phyloP scores from a whole-genome alignment of 2,888 invertebrate species.

The Pardosa pseudoannulata region DNA sequence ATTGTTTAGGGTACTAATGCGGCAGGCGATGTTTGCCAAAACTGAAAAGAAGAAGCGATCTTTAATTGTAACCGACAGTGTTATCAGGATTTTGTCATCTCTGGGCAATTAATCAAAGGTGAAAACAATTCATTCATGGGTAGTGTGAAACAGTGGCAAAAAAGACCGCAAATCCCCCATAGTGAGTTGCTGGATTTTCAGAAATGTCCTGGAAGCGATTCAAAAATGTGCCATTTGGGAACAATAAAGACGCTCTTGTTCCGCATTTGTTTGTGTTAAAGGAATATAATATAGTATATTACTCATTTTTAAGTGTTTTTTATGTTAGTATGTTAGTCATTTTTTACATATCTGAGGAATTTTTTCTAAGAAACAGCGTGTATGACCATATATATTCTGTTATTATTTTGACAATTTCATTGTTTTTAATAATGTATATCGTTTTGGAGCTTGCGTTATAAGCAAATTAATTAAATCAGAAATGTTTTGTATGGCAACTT shows the following conservation, averaged over 20 bases:
- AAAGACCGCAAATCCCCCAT: not conserved
- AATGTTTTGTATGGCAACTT: too few relatives aligned
- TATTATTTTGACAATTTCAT: too few relatives aligned
- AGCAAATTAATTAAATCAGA: too few relatives aligned
- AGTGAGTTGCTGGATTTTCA: not conserved
- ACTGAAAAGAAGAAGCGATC: conserved; percentile 1
- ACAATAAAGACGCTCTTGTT: not conserved
- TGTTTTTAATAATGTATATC: too few relatives aligned
- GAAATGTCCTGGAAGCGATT: not conserved
- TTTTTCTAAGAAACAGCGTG: too few relatives aligned
- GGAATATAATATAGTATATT: not conserved
- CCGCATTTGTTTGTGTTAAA: not conserved
- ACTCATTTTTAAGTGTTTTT: too few relatives aligned
- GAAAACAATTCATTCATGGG: not conserved
- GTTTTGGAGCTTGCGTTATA: too few relatives aligned
- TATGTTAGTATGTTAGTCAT: too few relatives aligned
- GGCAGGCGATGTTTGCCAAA: conserved; percentile 3
- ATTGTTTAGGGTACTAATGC: conserved; percentile 7
- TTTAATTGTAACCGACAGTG: not conserved
- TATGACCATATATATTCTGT: too few relatives aligned
- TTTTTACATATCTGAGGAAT: too few relatives aligned
- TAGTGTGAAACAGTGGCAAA: not conserved
- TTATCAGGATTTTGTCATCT: conserved; percentile 31
- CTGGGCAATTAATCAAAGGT: conserved; percentile 14
- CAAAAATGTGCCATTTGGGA: not conserved